Percentiles rank a stretch among this genome's conserved stretches.
Conservation (phyloP, 2,888 invertebrate genomes). For the Bellardia bayeri region DNA sequence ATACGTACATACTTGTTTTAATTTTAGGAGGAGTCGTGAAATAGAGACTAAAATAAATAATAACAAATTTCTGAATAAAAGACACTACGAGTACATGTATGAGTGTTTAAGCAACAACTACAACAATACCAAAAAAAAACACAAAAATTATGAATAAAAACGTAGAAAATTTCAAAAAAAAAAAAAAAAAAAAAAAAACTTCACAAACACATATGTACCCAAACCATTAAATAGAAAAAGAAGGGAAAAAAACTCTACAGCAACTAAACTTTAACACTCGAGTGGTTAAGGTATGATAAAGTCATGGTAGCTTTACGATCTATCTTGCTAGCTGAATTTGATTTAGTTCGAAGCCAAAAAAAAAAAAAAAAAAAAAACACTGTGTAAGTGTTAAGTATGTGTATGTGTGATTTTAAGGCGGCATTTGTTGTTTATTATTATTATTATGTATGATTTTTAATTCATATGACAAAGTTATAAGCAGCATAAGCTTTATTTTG, state of each 20-base stretch:
- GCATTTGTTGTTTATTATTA: constrained; percentile 64
- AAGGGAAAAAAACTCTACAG: constrained; percentile 42
- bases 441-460: constrained; percentile 61
- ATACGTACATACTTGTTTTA: constrained; percentile 57
- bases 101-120: constrained; percentile 32
- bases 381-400: constrained; percentile 28
- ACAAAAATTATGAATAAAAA: constrained; percentile 50
- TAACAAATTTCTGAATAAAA: constrained; percentile 43
- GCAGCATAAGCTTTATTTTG: constrained; percentile 63
- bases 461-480: constrained; percentile 73
- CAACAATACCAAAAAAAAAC: constrained; percentile 28
- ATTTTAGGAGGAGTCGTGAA: constrained; percentile 68
- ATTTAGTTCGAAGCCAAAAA: constrained; percentile 26
- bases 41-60: constrained; percentile 65
- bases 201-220: constrained; percentile 21
- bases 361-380: neutral
- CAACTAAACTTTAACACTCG: constrained; percentile 74
- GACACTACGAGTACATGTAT: constrained; percentile 24
- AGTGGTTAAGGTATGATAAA: constrained; percentile 72
- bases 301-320: constrained; percentile 64
- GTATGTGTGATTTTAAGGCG: constrained; percentile 71
- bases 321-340: constrained; percentile 54
- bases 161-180: constrained; percentile 13
- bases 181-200: too few species aligned
- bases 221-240: neutral